Conservation (phyloP, 1,140 invertebrate genomes). For the Eriosoma lanigerum region DNA sequence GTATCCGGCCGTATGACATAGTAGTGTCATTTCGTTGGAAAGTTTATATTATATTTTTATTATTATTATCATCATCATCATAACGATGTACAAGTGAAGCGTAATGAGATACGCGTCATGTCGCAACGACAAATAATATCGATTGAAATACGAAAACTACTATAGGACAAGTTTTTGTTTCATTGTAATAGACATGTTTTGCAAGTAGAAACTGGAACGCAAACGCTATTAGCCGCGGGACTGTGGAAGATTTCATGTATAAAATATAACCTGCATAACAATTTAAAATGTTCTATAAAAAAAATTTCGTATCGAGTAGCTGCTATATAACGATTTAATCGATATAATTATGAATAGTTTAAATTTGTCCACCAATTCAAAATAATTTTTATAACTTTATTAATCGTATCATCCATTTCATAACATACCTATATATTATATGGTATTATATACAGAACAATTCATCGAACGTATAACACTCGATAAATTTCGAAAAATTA, state of each 20-base stretch:
- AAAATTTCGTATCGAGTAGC: neutral
- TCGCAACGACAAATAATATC: neutral
- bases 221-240: neutral
- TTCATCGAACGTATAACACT: too few species aligned
- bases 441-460: too few species aligned
- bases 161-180: neutral
- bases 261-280: neutral
- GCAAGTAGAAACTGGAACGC: slow-evolving; percentile 34
- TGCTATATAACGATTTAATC: neutral
- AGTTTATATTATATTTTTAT: neutral
- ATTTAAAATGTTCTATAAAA: slow-evolving; percentile 29
- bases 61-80: too few species aligned
- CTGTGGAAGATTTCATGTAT: neutral
- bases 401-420: too few species aligned
- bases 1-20: too few species aligned
- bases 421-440: too few species aligned
- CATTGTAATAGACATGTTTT: slow-evolving; percentile 4
- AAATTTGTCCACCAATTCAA: neutral
- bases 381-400: neutral
- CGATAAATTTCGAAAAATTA: too few species aligned
- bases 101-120: too few species aligned
- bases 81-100: too few species aligned
- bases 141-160: neutral
- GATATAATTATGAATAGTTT: slow-evolving; percentile 11
- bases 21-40: neutral